A percentile compares a stretch with the other conserved stretches of the same genome.
Evolutionary conservation across 2,888 invertebrate species (phyloP).

Genomic region (Salpingus planirostris): DNA sequence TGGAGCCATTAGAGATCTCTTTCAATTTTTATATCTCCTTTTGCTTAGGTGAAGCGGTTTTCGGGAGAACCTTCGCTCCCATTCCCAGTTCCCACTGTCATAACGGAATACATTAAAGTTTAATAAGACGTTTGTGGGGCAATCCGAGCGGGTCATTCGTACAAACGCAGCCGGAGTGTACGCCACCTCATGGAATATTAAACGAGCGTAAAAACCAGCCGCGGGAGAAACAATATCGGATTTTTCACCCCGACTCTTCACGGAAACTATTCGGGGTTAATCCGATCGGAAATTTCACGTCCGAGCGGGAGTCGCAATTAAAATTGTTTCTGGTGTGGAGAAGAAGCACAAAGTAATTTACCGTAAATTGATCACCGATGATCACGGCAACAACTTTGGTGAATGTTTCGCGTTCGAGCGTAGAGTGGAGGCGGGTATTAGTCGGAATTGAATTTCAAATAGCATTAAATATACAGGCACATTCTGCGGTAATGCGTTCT

Average conservation of each 20-base stretch:
- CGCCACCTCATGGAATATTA: conserved; percentile 21
- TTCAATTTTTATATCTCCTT: conserved; percentile 19
- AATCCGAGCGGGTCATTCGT: conserved; percentile 20
- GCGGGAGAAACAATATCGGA: conserved; percentile 24
- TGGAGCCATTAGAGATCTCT: conserved; percentile 14
- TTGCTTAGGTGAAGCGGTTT: conserved; percentile 17
- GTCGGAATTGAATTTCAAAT: too few species aligned
- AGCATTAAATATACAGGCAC: too few species aligned
- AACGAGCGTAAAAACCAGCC: conserved; percentile 22
- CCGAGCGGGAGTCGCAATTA: too few species aligned
- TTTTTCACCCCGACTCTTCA: conserved; percentile 14
- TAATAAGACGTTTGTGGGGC: conserved; percentile 20
- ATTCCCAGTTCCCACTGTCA: conserved; percentile 18
- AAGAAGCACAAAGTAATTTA: too few species aligned
- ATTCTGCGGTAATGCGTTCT: too few species aligned
- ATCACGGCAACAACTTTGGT: too few species aligned
- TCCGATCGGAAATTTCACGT: too few species aligned
- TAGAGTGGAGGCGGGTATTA: too few species aligned
- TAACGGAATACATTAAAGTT: conserved; percentile 23
- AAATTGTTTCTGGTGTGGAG: too few species aligned
- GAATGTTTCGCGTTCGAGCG: too few species aligned
- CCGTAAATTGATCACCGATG: too few species aligned
- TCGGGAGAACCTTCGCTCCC: conserved; percentile 15
- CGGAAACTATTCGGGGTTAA: too few species aligned
- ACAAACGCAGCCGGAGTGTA: conserved; percentile 17